Conservation (phyloP, 2,797 vertebrate species). For the Harpagifer antarcticus region DNA sequence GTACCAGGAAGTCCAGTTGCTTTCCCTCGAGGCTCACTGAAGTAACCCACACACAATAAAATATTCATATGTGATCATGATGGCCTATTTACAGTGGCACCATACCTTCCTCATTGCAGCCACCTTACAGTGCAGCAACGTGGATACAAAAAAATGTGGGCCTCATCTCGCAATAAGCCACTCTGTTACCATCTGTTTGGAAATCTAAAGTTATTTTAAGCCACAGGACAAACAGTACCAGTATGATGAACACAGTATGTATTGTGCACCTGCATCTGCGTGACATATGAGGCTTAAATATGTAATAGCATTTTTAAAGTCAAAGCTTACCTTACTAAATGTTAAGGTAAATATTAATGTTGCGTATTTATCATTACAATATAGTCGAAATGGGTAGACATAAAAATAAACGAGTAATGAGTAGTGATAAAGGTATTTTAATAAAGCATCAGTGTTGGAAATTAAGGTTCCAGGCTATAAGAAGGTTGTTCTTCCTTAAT, state of each 20-base stretch:
- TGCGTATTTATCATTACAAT: neutral
- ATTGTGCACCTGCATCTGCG: conserved; percentile 15
- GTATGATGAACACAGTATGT: conserved; percentile 21
- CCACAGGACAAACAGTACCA: conserved; percentile 13
- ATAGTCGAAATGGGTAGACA: neutral
- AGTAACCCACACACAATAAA: conserved; percentile 71
- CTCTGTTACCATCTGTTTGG: conserved; percentile 32
- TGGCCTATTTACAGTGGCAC: conserved; percentile 75
- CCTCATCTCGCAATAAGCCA: conserved; percentile 26
- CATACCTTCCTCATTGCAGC: conserved; percentile 46
- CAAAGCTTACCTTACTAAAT: neutral
- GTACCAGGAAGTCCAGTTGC: conserved; percentile 50
- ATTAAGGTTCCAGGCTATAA: conserved; percentile 23
- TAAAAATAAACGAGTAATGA: neutral
- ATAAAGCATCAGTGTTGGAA: conserved; percentile 18
- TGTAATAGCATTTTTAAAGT: neutral
- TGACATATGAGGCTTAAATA: neutral
- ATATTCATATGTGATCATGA: conserved; percentile 77
- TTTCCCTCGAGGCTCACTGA: conserved; percentile 42
- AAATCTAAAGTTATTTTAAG: conserved; percentile 24
- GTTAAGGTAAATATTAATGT: neutral
- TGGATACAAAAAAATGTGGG: conserved; percentile 23
- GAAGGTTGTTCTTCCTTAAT: conserved; percentile 41
- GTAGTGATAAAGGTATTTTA: neutral
- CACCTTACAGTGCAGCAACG: conserved; percentile 14